These are phyloP conservation scores for Gymnocheta viridis DNA, from an alignment of 2,888 invertebrate species.

Conservation along the genomic window DNA sequence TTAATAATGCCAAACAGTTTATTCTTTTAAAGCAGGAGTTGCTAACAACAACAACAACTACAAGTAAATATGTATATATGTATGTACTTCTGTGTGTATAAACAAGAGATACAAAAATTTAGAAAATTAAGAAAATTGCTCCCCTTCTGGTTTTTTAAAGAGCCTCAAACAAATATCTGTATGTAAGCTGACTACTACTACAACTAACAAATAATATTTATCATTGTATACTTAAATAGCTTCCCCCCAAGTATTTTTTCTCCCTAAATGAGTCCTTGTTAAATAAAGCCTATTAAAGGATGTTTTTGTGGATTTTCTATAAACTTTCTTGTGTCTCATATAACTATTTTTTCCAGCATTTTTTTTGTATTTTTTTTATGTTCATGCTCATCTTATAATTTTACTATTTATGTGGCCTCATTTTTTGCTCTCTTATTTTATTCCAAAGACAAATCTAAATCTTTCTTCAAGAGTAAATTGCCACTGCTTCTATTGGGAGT, in stretches of 20 bases:
- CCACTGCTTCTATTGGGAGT: constrained; percentile 26
- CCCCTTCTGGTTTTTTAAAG: not conserved
- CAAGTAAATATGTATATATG: not conserved
- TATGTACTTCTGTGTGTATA: not conserved
- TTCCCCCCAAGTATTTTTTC: not conserved
- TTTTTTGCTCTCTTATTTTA: constrained; percentile 39
- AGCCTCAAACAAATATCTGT: constrained; percentile 1
- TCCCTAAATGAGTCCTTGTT: not conserved
- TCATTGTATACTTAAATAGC: constrained; percentile 43
- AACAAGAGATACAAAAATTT: not conserved
- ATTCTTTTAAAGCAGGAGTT: constrained; percentile 25
- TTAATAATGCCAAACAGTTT: constrained; percentile 48
- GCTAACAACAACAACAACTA: constrained; percentile 50
- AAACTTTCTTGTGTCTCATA: constrained; percentile 30
- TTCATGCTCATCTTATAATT: constrained; percentile 58
- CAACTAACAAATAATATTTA: constrained; percentile 12
- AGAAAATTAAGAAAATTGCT: not conserved
- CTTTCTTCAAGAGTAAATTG: constrained; percentile 27
- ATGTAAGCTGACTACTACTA: not conserved
- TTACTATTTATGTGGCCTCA: constrained; percentile 65
- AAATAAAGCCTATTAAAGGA: constrained; percentile 68
- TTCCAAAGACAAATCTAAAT: constrained; percentile 33
- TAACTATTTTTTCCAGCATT: constrained; percentile 10
- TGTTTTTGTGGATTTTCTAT: constrained; percentile 53
- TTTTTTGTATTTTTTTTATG: constrained; percentile 51